These are phyloP conservation scores for Gallinago stenura DNA, from an alignment of 2,797 vertebrate species.

Conservation along the genomic window DNA sequence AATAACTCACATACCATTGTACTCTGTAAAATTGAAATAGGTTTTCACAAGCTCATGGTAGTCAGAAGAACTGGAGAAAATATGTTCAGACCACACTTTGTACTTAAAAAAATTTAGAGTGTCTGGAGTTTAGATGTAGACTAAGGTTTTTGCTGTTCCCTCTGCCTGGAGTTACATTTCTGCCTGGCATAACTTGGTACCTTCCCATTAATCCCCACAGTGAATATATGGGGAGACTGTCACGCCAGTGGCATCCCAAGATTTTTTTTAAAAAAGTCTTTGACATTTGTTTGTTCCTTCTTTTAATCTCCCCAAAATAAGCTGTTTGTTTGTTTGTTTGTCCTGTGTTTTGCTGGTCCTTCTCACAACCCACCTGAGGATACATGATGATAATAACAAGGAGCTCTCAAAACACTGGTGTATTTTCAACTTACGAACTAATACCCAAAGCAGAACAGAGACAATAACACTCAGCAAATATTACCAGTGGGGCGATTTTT, in stretches of 20 bases:
- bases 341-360: neutral
- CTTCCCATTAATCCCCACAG: neutral
- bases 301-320: neutral
- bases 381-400: accelerated
- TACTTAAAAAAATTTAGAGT: accelerated
- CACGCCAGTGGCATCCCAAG: neutral
- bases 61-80: neutral
- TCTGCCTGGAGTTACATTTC: neutral
- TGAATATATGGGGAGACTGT: neutral
- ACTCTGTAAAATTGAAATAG: neutral
- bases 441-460: neutral
- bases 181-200: accelerated
- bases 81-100: accelerated
- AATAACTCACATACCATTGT: neutral
- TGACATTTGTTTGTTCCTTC: neutral
- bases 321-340: neutral
- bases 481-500: no score
- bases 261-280: accelerated
- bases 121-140: neutral
- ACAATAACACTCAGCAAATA: accelerated
- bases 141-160: neutral
- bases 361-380: neutral
- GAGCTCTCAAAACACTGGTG: neutral
- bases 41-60: neutral
- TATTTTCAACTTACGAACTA: neutral